Evolutionary conservation across 2,113 vertebrate species (phyloP).

Genomic region (Corythornis cristatus): DNA sequence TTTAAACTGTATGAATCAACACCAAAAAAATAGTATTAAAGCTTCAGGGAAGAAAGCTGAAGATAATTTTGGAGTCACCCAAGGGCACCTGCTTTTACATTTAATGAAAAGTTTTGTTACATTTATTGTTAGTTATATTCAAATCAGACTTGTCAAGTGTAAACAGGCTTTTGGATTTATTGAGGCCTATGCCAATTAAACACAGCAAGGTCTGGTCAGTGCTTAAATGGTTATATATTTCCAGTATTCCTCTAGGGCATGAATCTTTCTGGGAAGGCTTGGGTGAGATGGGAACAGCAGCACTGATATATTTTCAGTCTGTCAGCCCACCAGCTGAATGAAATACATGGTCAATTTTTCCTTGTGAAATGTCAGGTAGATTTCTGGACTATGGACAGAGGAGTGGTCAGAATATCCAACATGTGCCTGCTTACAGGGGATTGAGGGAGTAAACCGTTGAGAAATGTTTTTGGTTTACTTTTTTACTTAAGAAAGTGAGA

Average conservation of each 20-base stretch:
- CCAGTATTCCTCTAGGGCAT: not conserved
- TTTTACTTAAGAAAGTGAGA: not conserved
- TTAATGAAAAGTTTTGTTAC: not conserved
- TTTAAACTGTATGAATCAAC: not conserved
- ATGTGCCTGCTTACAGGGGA: not conserved
- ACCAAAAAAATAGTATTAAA: not conserved
- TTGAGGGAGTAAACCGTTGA: not conserved
- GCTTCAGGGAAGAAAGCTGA: not conserved
- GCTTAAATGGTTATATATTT: not conserved
- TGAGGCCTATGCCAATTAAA: not conserved
- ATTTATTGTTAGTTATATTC: not conserved
- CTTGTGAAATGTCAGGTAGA: not conserved
- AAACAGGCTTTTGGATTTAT: not conserved
- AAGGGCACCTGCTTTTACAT: not conserved
- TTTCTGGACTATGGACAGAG: not conserved
- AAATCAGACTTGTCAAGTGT: not conserved
- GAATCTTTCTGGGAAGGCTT: not conserved
- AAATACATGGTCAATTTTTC: not conserved
- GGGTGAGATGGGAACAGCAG: not conserved
- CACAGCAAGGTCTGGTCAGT: not conserved
- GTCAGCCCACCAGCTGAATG: fast-evolving
- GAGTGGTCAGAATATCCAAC: not conserved
- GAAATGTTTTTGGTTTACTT: not conserved
- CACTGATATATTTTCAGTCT: not conserved
- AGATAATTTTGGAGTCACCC: not conserved